Conservation (phyloP, 2,888 invertebrate genomes). For the Helobdella robusta region DNA sequence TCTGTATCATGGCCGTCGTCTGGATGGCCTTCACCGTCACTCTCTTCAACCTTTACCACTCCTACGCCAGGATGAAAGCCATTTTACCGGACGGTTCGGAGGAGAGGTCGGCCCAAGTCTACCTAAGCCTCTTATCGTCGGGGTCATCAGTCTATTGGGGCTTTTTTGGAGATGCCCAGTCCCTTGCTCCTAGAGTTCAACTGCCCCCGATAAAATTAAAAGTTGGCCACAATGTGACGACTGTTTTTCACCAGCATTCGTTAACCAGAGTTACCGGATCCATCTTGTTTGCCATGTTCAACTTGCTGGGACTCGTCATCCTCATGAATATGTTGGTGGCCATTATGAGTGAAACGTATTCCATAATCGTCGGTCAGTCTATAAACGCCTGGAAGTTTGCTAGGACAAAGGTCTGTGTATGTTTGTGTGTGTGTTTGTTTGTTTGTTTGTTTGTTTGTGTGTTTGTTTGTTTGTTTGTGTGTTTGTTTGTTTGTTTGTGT, state of each 20-base stretch:
- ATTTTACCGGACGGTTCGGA: neutral
- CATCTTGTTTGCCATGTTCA: conserved; percentile 31
- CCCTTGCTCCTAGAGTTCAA: neutral
- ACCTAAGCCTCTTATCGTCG: conserved; percentile 37
- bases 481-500: too few species aligned
- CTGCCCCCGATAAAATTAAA: conserved; percentile 42
- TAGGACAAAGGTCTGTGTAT: conserved; percentile 29
- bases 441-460: too few species aligned
- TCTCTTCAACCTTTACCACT: conserved; percentile 10
- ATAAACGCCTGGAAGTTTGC: conserved; percentile 35
- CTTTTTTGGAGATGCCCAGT: conserved; percentile 58
- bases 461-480: too few species aligned
- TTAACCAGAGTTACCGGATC: conserved; percentile 34
- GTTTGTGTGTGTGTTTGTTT: too few species aligned
- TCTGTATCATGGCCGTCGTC: conserved; percentile 7
- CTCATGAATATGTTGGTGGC: conserved; percentile 39
- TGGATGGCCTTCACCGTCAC: conserved; percentile 11
- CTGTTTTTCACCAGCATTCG: conserved; percentile 29
- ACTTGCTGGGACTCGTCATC: conserved; percentile 33
- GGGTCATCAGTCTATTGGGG: conserved; percentile 64
- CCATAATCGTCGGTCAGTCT: conserved; percentile 33
- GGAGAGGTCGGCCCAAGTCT: conserved; percentile 20
- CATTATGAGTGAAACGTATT: conserved; percentile 37
- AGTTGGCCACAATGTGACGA: conserved; percentile 23
- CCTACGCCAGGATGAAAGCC: conserved; percentile 7